Evolutionary conservation across 1,140 invertebrate species (phyloP).

Genomic region (Pachyrhynchus sulphureomaculatus): DNA sequence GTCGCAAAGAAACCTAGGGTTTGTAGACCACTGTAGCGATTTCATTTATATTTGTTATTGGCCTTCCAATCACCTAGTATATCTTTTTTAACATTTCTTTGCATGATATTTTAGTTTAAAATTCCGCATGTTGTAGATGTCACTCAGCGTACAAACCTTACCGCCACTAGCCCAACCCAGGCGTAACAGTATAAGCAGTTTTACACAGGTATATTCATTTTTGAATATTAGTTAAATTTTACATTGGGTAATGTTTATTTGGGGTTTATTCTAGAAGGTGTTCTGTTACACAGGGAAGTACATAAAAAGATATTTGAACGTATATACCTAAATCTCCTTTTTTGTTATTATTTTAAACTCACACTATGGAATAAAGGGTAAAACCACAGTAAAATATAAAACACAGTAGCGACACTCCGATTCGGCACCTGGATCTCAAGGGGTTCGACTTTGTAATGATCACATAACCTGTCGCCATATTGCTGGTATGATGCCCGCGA

Average conservation of each 20-base stretch:
- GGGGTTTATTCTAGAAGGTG: neutral
- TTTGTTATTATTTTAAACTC: no score
- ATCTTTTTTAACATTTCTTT: constrained; percentile 32
- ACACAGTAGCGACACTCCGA: no score
- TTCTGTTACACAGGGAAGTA: neutral
- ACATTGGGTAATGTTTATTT: neutral
- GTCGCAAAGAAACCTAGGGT: constrained; percentile 64
- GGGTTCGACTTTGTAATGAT: no score
- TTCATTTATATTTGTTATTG: constrained; percentile 1
- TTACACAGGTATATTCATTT: constrained; percentile 41
- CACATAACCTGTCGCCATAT: no score
- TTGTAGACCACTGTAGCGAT: constrained; percentile 44
- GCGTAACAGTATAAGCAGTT: constrained; percentile 52
- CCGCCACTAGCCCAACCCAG: constrained; percentile 47
- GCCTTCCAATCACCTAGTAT: neutral
- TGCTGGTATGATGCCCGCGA: no score
- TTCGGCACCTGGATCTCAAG: no score
- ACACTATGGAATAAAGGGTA: no score
- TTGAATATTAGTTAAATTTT: neutral
- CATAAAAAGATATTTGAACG: no score
- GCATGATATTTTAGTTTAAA: constrained; percentile 41
- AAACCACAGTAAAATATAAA: no score
- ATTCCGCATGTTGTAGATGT: constrained; percentile 52
- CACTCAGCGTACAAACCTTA: constrained; percentile 48
- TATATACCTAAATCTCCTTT: no score